These are phyloP conservation scores for Sphinx pinastri DNA, from an alignment of 2,888 invertebrate species.

Conservation along the genomic window DNA sequence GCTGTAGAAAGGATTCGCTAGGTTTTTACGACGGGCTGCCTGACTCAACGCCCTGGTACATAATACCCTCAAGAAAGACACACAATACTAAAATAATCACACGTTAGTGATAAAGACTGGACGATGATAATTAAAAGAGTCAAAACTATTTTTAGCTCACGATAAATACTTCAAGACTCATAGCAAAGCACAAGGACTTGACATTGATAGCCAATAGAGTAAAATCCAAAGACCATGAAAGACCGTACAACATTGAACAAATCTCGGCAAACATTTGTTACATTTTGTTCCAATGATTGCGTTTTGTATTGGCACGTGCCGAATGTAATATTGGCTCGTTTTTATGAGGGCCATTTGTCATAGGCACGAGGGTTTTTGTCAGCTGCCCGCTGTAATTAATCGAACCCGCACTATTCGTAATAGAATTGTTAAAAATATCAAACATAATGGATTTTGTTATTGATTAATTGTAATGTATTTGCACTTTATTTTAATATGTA, in stretches of 20 bases:
- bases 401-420: constrained; percentile 1
- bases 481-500: too few relatives aligned
- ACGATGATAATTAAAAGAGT: too few relatives aligned
- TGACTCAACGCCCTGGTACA: too few relatives aligned
- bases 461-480: background rate
- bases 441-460: background rate
- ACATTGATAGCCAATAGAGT: background rate
- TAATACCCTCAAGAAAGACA: too few relatives aligned
- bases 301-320: constrained; percentile 39
- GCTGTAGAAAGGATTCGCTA: too few relatives aligned
- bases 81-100: too few relatives aligned
- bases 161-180: too few relatives aligned
- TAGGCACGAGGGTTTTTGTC: constrained; percentile 27
- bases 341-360: constrained; percentile 30
- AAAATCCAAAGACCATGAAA: background rate
- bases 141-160: too few relatives aligned
- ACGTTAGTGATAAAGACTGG: too few relatives aligned
- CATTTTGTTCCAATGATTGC: constrained; percentile 37
- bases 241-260: background rate
- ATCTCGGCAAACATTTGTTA: constrained; percentile 27
- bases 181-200: too few relatives aligned
- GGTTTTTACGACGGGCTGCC: too few relatives aligned
- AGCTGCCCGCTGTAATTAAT: constrained; percentile 22
- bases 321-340: constrained; percentile 30
- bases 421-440: too few relatives aligned